Evolutionary conservation across 2,113 vertebrate species (phyloP).

Genomic region (Plecotus auritus): DNA sequence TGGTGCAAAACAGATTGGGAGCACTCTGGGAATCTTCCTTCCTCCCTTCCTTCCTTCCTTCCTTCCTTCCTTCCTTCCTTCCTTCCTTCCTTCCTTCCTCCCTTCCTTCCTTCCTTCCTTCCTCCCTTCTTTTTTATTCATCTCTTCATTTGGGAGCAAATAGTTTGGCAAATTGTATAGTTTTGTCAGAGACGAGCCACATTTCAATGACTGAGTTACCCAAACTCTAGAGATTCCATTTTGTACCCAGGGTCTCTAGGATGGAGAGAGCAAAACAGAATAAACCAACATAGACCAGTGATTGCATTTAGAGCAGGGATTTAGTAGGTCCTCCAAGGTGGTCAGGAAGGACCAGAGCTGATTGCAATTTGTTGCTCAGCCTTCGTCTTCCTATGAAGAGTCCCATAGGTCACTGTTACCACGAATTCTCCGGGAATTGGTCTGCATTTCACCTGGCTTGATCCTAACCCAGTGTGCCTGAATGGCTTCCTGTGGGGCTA

Average conservation of each 20-base stretch:
- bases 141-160: not conserved
- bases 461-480: not conserved
- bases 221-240: not conserved
- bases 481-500: too few relatives aligned
- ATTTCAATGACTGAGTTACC: not conserved
- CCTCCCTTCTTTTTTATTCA: not conserved
- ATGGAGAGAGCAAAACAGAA: not conserved
- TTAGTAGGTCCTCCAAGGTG: not conserved
- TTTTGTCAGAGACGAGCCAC: not conserved
- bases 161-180: not conserved
- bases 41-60: too few relatives aligned
- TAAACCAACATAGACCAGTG: not conserved
- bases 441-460: not conserved
- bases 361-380: not conserved
- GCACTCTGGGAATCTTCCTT: not conserved
- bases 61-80: too few relatives aligned
- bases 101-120: too few relatives aligned
- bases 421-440: not conserved
- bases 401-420: not conserved
- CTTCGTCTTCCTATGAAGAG: not conserved
- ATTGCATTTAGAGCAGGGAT: not conserved
- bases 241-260: not conserved
- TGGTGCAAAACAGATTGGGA: not conserved
- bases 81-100: too few relatives aligned
- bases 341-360: not conserved